Conservation (phyloP, 2,113 vertebrate genomes). For the Piaya cayana region DNA sequence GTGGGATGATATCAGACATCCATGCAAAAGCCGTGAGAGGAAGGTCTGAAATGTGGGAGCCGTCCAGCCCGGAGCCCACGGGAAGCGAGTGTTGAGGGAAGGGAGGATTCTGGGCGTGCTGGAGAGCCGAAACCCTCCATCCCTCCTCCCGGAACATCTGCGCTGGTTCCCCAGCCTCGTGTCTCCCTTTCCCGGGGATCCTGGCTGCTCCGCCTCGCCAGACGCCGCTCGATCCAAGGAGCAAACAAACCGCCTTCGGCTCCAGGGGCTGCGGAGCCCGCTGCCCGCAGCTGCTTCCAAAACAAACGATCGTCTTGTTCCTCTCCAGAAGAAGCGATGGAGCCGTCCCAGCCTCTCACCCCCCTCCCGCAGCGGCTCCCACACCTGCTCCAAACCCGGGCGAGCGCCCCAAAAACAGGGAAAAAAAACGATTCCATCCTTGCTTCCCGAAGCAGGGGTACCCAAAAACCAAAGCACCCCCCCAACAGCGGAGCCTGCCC, state of each 20-base stretch:
- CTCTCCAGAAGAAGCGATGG: background rate
- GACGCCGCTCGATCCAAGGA: conserved; percentile 32
- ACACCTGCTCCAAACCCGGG: conserved; percentile 5
- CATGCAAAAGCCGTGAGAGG: background rate
- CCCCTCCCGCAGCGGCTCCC: conserved; percentile 27
- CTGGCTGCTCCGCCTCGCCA: conserved; percentile 43
- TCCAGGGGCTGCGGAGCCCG: conserved; percentile 19
- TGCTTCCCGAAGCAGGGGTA: background rate
- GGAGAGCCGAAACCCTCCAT: background rate
- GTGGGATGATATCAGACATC: background rate
- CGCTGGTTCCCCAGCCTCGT: conserved; percentile 18
- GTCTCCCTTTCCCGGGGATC: conserved; percentile 23
- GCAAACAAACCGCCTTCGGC: conserved; percentile 58
- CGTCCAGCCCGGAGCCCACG: background rate
- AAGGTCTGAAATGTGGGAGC: background rate
- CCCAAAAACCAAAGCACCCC: background rate
- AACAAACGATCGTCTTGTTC: conserved; percentile 44
- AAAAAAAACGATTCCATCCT: background rate
- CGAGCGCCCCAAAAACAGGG: background rate
- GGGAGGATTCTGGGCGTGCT: background rate
- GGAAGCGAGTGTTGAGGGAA: background rate
- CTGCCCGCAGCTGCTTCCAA: conserved; percentile 47
- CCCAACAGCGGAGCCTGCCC: background rate
- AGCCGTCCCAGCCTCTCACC: background rate
- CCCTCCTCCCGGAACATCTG: conserved; percentile 7